These are phyloP conservation scores for Nasonia oneida DNA, from an alignment of 2,888 invertebrate species.

Conservation along the genomic window DNA sequence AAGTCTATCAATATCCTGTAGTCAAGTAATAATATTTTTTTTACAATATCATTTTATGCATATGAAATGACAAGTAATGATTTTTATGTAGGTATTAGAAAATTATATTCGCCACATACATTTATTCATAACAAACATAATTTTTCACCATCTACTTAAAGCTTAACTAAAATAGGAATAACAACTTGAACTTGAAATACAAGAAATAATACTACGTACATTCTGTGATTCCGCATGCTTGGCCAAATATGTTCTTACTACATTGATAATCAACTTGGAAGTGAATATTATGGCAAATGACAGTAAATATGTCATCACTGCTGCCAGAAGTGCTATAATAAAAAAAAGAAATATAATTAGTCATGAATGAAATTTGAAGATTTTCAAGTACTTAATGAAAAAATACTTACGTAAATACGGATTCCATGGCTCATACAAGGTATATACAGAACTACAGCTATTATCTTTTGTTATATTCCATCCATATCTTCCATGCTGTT, in stretches of 20 bases:
- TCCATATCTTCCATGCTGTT: constrained; percentile 77
- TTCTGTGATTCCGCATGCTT: constrained; percentile 55
- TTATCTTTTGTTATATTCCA: constrained; percentile 74
- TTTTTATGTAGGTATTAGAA: too few relatives aligned
- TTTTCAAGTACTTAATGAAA: neutral
- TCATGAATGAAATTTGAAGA: neutral
- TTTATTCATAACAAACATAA: too few relatives aligned
- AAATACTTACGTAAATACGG: constrained; percentile 75
- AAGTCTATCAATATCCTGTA: constrained; percentile 72
- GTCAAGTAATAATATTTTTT: constrained; percentile 31
- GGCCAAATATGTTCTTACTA: constrained; percentile 49
- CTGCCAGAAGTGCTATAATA: constrained; percentile 72
- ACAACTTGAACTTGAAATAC: too few relatives aligned
- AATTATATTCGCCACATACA: too few relatives aligned
- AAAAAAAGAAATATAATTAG: constrained; percentile 28
- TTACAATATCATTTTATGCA: constrained; percentile 23
- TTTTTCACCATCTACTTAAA: too few relatives aligned
- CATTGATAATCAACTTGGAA: constrained; percentile 64
- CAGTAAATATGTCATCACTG: constrained; percentile 68
- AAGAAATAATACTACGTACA: constrained; percentile 58
- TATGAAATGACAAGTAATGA: neutral
- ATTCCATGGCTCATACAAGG: constrained; percentile 70
- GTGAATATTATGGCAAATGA: constrained; percentile 63
- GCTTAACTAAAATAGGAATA: too few relatives aligned
- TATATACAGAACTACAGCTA: constrained; percentile 70